Conservation (phyloP, 2,797 vertebrate genomes). For the Eidolon dupreanum region DNA sequence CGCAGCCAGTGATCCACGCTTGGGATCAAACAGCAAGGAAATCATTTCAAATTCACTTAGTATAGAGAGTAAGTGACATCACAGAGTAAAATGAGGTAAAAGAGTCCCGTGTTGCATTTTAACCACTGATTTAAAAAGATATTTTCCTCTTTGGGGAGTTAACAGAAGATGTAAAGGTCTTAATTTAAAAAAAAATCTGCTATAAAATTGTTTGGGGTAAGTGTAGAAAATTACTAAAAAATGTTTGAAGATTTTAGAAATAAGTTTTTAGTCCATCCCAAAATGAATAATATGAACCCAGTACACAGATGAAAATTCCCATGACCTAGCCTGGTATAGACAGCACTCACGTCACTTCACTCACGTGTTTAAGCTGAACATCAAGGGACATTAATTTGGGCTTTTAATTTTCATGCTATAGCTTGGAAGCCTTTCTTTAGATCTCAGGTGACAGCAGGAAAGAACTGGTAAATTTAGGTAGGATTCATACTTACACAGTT, state of each 20-base stretch:
- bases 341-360: neutral
- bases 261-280: neutral
- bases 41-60: neutral
- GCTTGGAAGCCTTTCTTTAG: slow-evolving; percentile 21
- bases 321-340: neutral
- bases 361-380: neutral
- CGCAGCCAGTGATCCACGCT: neutral
- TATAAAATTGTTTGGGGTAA: neutral
- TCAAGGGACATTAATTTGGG: neutral
- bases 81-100: neutral
- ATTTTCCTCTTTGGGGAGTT: neutral
- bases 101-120: neutral
- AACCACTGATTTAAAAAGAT: neutral
- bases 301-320: neutral
- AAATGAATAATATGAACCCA: slow-evolving; percentile 14
- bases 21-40: neutral
- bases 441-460: slow-evolving; percentile 12
- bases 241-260: slow-evolving; percentile 8
- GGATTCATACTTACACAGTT: neutral
- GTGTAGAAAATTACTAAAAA: neutral
- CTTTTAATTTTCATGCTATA: neutral
- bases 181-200: neutral
- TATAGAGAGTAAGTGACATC: neutral
- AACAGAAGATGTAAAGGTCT: neutral
- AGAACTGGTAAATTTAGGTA: neutral